Evolutionary conservation across 2,797 vertebrate species (phyloP).

Genomic region (Liasis olivaceus): DNA sequence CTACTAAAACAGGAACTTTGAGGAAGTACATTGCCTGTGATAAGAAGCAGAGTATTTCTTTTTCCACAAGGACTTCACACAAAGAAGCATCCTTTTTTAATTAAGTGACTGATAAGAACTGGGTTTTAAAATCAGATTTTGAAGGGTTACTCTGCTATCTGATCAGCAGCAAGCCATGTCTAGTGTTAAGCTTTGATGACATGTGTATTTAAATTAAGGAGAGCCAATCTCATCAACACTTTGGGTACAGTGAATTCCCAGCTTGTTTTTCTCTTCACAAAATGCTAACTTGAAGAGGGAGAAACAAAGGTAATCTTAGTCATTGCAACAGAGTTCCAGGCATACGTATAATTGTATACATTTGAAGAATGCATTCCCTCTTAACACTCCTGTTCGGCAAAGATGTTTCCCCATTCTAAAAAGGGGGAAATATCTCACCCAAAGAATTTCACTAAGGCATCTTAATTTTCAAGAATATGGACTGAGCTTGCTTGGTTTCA

Average conservation of each 20-base stretch:
- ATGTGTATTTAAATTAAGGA: constrained; percentile 39
- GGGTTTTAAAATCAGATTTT: constrained; percentile 64
- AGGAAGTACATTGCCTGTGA: constrained; percentile 74
- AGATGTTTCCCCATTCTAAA: constrained; percentile 17
- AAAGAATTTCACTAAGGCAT: neutral
- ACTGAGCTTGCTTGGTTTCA: constrained; percentile 36
- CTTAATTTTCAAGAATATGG: constrained; percentile 13
- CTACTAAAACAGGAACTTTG: constrained; percentile 81
- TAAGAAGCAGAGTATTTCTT: constrained; percentile 74
- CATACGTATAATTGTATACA: constrained; percentile 43
- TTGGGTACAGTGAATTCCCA: constrained; percentile 41
- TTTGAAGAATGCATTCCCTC: neutral
- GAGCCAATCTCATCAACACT: constrained; percentile 48
- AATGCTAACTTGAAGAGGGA: constrained; percentile 32
- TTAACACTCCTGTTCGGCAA: constrained; percentile 44
- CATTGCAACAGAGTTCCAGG: constrained; percentile 30
- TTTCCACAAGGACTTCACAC: constrained; percentile 65
- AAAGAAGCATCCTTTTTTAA: constrained; percentile 70
- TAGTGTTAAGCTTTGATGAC: constrained; percentile 44
- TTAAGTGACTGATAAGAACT: constrained; percentile 63
- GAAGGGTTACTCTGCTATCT: constrained; percentile 63
- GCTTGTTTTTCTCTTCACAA: constrained; percentile 41
- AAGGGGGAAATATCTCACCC: constrained; percentile 42
- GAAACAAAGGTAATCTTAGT: constrained; percentile 35
- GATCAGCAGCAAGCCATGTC: constrained; percentile 55